phyloP scores from a whole-genome alignment of 2,113 vertebrate genomes.

The Ariopsis seemanni region DNA sequence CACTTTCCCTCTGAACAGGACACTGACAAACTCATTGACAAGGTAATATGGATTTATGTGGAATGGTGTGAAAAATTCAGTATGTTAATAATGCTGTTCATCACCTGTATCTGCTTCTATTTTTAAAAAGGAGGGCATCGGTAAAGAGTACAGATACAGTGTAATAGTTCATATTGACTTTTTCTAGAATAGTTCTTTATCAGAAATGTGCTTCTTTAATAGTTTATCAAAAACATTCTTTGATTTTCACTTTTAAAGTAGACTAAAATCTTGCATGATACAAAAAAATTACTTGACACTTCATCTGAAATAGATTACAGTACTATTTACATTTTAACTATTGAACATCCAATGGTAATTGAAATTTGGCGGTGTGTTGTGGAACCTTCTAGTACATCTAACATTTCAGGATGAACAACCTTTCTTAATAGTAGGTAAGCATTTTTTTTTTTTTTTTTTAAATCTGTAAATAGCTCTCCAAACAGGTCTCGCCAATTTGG shows the following conservation, averaged over 20 bases:
- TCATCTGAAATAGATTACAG: background rate
- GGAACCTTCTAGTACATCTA: too few relatives aligned
- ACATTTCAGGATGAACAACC: too few relatives aligned
- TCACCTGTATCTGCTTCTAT: background rate
- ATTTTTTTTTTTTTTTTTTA: too few relatives aligned
- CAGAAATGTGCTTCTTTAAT: background rate
- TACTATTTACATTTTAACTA: background rate
- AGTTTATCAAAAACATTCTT: background rate
- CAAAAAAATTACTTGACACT: background rate
- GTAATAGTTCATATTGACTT: background rate
- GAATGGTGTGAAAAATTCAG: background rate
- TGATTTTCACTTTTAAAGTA: background rate
- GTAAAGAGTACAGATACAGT: background rate
- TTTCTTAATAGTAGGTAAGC: too few relatives aligned
- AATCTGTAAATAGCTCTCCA: too few relatives aligned
- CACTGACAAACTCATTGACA: slow-evolving; percentile 69
- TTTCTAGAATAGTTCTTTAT: background rate
- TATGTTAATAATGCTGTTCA: background rate
- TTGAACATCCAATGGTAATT: background rate
- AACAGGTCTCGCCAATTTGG: too few relatives aligned
- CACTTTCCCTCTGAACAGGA: slow-evolving; percentile 67
- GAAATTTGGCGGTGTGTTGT: too few relatives aligned
- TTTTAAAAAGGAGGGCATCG: background rate
- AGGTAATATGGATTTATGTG: slow-evolving; percentile 52
- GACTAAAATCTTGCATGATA: background rate